These are phyloP conservation scores for Elymnias hypermnestra DNA, from an alignment of 1,140 invertebrate species.

Conservation along the genomic window DNA sequence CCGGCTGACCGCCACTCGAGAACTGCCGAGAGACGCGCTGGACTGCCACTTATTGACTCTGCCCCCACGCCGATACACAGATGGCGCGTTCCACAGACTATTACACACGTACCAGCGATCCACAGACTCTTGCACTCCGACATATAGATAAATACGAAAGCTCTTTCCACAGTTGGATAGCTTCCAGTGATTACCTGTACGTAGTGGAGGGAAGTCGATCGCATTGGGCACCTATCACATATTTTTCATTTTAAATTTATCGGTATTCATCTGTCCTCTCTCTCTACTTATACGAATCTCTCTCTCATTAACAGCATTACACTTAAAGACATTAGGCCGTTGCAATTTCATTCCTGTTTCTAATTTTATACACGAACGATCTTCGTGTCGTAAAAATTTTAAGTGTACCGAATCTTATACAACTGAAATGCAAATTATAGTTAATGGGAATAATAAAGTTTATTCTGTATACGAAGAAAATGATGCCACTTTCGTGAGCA, in stretches of 20 bases:
- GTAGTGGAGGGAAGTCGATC: constrained; percentile 16
- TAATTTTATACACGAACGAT: constrained; percentile 3
- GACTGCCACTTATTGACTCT: too few species aligned
- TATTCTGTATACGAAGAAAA: too few species aligned
- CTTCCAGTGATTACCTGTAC: constrained; percentile 22
- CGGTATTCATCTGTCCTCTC: constrained; percentile 11
- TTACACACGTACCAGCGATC: too few species aligned
- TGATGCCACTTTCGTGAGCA: too few species aligned
- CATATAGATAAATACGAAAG: too few species aligned
- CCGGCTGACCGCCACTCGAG: too few species aligned
- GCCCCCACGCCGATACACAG: too few species aligned
- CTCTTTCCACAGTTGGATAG: too few species aligned
- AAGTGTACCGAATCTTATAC: not conserved
- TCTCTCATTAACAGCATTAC: constrained; percentile 5
- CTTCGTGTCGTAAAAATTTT: not conserved
- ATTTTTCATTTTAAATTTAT: constrained; percentile 29
- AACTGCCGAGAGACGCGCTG: too few species aligned
- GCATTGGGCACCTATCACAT: constrained; percentile 23
- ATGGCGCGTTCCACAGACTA: too few species aligned
- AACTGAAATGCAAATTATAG: not conserved
- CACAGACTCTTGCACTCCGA: too few species aligned
- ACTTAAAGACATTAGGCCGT: not conserved
- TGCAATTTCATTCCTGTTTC: constrained; percentile 2
- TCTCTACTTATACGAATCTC: constrained; percentile 9
- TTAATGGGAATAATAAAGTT: too few species aligned